Evolutionary conservation across 2,797 vertebrate species (phyloP), one percentile per base, ranked within the genome.

Genomic region (Meriones psammophilus): DNA sequence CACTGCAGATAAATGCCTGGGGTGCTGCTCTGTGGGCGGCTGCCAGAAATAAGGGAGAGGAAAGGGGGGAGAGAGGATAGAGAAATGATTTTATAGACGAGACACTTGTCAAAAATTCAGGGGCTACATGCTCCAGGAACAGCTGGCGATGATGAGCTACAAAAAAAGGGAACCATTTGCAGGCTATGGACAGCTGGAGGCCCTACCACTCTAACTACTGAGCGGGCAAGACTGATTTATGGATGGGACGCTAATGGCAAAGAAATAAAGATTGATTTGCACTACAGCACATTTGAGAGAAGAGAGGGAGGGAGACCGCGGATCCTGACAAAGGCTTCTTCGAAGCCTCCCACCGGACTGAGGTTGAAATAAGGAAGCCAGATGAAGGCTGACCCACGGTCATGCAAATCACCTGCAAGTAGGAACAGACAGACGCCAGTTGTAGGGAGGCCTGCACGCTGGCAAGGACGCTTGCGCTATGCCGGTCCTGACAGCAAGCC

Each of bases 181-280:
- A 73, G 26, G 6, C 73, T 18, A 30, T 1, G 3, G 95, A 74
- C 8, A 36, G 80, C 97, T 86, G 80, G 89, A 83, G 60, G 96
- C 30, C 22, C 69, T 89, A 92, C 86, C 88, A 62, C 2, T 0
- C 28, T 56, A 58, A 92, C 89, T 73, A 42, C 86, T 5, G 85
- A 79, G 76, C 54, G 62, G 81, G 80, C 80, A 39, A 60, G 86
- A 17, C 95, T 92, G 93, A 96, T 83, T 96, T 84, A 95, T 83
- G 64, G 60, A 56, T 3, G 28, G 88, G 58, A 50, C 0, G 0
- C 56, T 95, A 87, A 95, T 33, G 69, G 54, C 54, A 69, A 91
- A 91, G 94, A 95, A 93, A 93, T 79, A 85, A 93, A 94, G 93
- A 95, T 54, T 89, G 93, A 90, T 94, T 42, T 87, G 85, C 36